Evolutionary conservation across 2,888 invertebrate genomes (phyloP), one percentile per base, ranked within the genome.

Genomic region (Pristionchus entomophagus): DNA sequence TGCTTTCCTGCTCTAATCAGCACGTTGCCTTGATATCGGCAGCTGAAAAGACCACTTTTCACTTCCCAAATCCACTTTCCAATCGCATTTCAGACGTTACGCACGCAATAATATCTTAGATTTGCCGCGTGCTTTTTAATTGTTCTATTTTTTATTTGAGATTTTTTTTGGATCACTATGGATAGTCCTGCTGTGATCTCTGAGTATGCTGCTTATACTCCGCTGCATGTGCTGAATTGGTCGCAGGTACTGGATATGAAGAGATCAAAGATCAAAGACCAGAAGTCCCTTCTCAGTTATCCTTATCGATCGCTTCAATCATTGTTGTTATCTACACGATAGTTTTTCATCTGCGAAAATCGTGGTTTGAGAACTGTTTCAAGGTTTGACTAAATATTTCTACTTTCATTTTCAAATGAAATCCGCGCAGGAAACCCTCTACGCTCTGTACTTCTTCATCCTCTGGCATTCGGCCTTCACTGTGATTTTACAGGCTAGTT

Each of bases 341-440:
- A 12, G 22, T 26, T 8, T 80, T 51, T 32, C n/a, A 80, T 10
- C 29, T 80, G 49, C 8, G 29, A 19, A 80, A 80, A 22, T 80
- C 78, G 4, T 80, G 78, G 78, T 80, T 80, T 32, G 78, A 80
- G 41, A 32, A n/a, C n/a, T n/a, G n/a, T n/a, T n/a, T n/a, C n/a
- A n/a, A n/a, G n/a, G n/a, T n/a, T n/a, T n/a, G n/a, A n/a, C n/a
- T n/a, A n/a, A n/a, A n/a, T n/a, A n/a, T n/a, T n/a, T n/a, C n/a
- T n/a, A n/a, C n/a, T n/a, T n/a, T n/a, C n/a, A n/a, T n/a, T n/a
- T n/a, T n/a, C n/a, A n/a, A n/a, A n/a, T n/a, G n/a, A n/a, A n/a
- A n/a, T n/a, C n/a, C 1, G 41, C 19, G 3, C 22, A 80, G 78
- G 78, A 80, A 51, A 80, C 78, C 0, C 29, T 80, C 32, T 80